These are phyloP conservation scores for Pseudococcus jackbeardsleyi DNA, from an alignment of 2,888 invertebrate species.

Conservation along the genomic window DNA sequence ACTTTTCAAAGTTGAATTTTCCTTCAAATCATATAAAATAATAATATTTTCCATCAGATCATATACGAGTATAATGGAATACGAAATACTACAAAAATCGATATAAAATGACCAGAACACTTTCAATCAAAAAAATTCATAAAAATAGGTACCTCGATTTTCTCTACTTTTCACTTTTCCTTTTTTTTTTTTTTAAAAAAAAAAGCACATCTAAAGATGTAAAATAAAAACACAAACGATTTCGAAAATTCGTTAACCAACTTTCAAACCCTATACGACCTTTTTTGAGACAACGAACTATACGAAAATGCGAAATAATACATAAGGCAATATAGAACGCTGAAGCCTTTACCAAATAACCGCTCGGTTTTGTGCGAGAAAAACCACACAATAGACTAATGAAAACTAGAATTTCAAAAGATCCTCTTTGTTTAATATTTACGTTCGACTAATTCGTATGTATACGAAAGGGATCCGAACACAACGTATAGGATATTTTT, in stretches of 20 bases:
- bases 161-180: too few relatives aligned
- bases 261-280: not conserved
- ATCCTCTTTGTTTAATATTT: constrained; percentile 33
- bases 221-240: not conserved
- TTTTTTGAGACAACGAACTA: not conserved
- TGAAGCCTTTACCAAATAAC: not conserved
- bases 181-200: too few relatives aligned
- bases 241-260: not conserved
- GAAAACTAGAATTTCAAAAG: constrained; percentile 29
- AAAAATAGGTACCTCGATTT: too few relatives aligned
- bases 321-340: constrained; percentile 18
- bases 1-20: too few relatives aligned
- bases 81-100: too few relatives aligned
- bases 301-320: not conserved
- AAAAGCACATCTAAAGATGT: too few relatives aligned
- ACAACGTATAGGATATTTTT: not conserved
- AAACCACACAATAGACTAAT: constrained; percentile 42
- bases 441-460: constrained; percentile 36
- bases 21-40: too few relatives aligned
- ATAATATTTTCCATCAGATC: too few relatives aligned
- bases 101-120: too few relatives aligned
- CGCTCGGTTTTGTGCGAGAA: not conserved
- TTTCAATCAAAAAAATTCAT: too few relatives aligned
- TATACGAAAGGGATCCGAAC: constrained; percentile 21
- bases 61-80: too few relatives aligned